phyloP scores from a whole-genome alignment of 1,140 invertebrate species.

The Prorops nasuta region DNA sequence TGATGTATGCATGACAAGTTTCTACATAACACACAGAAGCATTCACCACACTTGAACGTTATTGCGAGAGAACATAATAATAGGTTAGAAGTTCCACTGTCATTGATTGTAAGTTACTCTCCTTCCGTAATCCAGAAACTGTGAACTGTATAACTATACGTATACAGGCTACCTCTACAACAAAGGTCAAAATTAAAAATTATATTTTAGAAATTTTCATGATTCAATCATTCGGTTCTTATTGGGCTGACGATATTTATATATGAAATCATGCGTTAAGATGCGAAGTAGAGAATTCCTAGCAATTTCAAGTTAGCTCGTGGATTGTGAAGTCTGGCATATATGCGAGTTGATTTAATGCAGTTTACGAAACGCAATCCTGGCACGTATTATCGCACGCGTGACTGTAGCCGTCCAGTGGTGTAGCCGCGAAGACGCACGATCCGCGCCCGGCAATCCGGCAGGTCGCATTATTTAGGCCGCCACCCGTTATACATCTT shows the following conservation, averaged over 20 bases:
- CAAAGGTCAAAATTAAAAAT: too few species aligned
- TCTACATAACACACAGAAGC: conserved; percentile 5
- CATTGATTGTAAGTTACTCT: conserved; percentile 9
- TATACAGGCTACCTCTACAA: too few species aligned
- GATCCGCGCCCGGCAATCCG: conserved; percentile 30
- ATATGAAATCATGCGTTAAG: not conserved
- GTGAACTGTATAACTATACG: too few species aligned
- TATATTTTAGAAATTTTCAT: too few species aligned
- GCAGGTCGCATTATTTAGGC: conserved; percentile 45
- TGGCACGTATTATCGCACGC: conserved; percentile 24
- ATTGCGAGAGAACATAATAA: conserved; percentile 23
- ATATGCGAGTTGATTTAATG: conserved; percentile 29
- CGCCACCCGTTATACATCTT: conserved; percentile 24
- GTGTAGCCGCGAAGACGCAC: conserved; percentile 33
- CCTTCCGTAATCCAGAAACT: not conserved
- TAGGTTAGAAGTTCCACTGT: conserved; percentile 11
- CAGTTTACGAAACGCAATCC: conserved; percentile 38
- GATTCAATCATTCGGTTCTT: too few species aligned
- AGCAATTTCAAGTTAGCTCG: too few species aligned
- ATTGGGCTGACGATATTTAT: not conserved
- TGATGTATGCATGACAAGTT: conserved; percentile 10
- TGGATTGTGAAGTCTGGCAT: too few species aligned
- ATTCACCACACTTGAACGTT: conserved; percentile 12
- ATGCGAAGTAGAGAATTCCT: not conserved
- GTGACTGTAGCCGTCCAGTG: conserved; percentile 16